phyloP scores from a whole-genome alignment of 1,140 invertebrate genomes.

The Ridgeia piscesae region DNA sequence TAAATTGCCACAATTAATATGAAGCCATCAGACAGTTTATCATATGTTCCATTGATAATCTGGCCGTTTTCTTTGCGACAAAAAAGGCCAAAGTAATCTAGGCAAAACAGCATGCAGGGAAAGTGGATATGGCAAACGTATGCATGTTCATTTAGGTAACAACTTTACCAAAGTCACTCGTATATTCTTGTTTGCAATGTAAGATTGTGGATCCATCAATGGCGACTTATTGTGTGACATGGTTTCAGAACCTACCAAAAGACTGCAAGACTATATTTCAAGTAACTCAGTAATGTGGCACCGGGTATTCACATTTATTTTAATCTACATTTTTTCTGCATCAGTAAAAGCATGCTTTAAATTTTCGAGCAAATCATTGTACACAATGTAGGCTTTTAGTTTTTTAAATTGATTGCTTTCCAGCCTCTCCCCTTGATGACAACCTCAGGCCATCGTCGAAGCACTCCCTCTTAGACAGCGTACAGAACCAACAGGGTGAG shows the following conservation, averaged over 20 bases:
- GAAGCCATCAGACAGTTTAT: too few species aligned
- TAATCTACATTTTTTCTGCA: not conserved
- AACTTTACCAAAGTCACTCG: too few species aligned
- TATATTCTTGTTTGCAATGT: too few species aligned
- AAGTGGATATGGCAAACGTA: too few species aligned
- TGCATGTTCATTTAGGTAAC: too few species aligned
- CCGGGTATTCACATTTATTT: not conserved
- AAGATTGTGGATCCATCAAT: too few species aligned
- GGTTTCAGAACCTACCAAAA: not conserved
- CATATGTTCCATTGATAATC: too few species aligned
- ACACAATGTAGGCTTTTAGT: not conserved
- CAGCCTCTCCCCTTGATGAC: constrained; percentile 50
- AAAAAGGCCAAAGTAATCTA: too few species aligned
- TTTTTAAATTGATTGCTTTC: constrained; percentile 27
- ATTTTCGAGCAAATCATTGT: not conserved
- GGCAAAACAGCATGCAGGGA: too few species aligned
- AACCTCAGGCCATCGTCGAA: constrained; percentile 48
- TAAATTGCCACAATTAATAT: too few species aligned
- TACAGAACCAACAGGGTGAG: constrained; percentile 47
- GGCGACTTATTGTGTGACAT: too few species aligned
- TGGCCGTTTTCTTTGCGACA: too few species aligned
- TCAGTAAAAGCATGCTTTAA: not conserved
- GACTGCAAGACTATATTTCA: not conserved
- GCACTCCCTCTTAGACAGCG: constrained; percentile 54
- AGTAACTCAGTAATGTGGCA: not conserved